These are phyloP conservation scores for Lepidocyrtoides sp. DNA, from an alignment of 2,888 invertebrate species.

Conservation along the genomic window DNA sequence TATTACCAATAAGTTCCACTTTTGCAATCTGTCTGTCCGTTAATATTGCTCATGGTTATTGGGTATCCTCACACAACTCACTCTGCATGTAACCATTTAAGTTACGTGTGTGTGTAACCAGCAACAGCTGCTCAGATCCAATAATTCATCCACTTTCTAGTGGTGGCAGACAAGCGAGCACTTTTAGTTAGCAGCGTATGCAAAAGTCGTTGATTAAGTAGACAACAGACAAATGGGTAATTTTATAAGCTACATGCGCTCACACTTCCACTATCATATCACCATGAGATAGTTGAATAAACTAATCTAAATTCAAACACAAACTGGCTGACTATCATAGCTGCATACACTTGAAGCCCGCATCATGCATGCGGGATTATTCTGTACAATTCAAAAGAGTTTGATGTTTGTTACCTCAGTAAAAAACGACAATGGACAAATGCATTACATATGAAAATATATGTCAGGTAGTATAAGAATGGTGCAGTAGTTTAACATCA, in stretches of 20 bases:
- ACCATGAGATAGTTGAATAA: not conserved
- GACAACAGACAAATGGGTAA: constrained; percentile 22
- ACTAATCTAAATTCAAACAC: not conserved
- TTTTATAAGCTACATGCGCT: not conserved
- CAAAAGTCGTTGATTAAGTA: not conserved
- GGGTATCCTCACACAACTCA: not conserved
- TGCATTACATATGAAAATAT: not conserved
- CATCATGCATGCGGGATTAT: constrained; percentile 4
- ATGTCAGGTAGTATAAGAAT: not conserved
- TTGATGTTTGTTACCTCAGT: constrained; percentile 46
- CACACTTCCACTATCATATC: not conserved
- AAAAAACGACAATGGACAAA: not conserved
- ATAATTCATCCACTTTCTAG: constrained; percentile 63
- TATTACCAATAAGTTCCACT: not conserved
- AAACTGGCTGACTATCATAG: not conserved
- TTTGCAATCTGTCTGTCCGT: not conserved
- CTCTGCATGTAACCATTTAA: not conserved
- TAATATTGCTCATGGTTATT: not conserved
- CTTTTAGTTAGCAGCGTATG: not conserved
- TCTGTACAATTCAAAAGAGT: not conserved
- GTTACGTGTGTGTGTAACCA: constrained; percentile 28
- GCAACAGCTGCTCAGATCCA: constrained; percentile 67
- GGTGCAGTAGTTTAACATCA: not conserved
- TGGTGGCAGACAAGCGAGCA: constrained; percentile 13
- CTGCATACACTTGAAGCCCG: not conserved